Evolutionary conservation across 2,113 vertebrate genomes (phyloP).

Genomic region (Menidia beryllina): DNA sequence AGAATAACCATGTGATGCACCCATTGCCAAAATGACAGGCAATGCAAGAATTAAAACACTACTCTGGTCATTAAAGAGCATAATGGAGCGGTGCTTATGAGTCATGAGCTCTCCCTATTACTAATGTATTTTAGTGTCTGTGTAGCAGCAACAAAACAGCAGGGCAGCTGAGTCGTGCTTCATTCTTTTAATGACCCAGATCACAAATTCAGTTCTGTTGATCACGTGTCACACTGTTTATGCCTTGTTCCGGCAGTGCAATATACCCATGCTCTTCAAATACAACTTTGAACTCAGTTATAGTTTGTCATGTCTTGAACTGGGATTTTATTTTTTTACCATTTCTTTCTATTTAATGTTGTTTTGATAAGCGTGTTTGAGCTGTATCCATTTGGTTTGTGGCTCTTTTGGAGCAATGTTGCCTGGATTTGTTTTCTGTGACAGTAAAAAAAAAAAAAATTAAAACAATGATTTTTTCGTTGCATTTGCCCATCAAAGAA

Average conservation of each 20-base stretch:
- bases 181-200: slow-evolving; percentile 5
- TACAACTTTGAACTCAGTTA: not conserved
- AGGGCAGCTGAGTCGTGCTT: not conserved
- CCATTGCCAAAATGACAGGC: slow-evolving; percentile 23
- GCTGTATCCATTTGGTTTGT: slow-evolving; percentile 21
- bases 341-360: slow-evolving; percentile 34
- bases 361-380: slow-evolving; percentile 43
- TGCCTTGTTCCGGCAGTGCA: slow-evolving; percentile 50
- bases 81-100: slow-evolving; percentile 22
- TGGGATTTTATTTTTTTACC: slow-evolving; percentile 15
- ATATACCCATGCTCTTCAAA: slow-evolving; percentile 26
- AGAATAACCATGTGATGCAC: slow-evolving; percentile 22
- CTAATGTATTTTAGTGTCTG: slow-evolving; percentile 9
- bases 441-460: slow-evolving; percentile 5
- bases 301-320: not conserved
- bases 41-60: slow-evolving; percentile 14
- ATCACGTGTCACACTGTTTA: slow-evolving; percentile 27
- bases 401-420: slow-evolving; percentile 58
- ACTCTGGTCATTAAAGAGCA: slow-evolving; percentile 36
- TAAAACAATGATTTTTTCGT: not conserved
- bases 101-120: not conserved
- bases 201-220: not conserved
- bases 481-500: too few relatives aligned
- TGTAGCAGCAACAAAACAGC: slow-evolving; percentile 34
- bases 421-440: slow-evolving; percentile 47